Evolutionary conservation across 2,888 invertebrate genomes (phyloP).

Genomic region (Eristalinus sepulchralis): DNA sequence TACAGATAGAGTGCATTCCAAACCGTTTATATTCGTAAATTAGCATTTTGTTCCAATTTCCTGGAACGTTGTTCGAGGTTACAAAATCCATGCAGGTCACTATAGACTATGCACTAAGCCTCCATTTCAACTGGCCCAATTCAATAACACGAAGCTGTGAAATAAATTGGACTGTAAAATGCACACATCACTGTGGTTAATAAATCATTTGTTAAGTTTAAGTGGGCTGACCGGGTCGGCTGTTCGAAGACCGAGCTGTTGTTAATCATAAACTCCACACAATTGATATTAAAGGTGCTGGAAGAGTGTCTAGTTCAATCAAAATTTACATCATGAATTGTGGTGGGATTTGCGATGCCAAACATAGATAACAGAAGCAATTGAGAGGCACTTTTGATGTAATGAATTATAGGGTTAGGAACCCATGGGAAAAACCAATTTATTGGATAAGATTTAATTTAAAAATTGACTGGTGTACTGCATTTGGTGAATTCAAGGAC

Average conservation of each 20-base stretch:
- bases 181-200: neutral
- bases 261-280: neutral
- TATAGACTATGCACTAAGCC: neutral
- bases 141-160: neutral
- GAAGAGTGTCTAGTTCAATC: neutral
- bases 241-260: neutral
- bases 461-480: no score
- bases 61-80: constrained; percentile 1
- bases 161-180: neutral
- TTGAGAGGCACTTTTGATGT: no score
- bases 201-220: neutral
- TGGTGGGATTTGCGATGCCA: neutral
- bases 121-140: neutral
- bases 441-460: no score
- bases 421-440: no score
- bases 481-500: no score
- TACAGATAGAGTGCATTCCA: neutral
- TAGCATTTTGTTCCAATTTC: neutral
- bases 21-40: neutral
- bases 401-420: no score
- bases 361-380: neutral
- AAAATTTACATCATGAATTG: neutral
- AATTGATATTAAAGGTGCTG: neutral
- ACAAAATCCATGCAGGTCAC: neutral
- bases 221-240: neutral